A percentile compares a stretch with the other conserved stretches of the same genome.
Evolutionary conservation across 2,797 vertebrate species (phyloP).

Genomic region (Sarcophilus harrisii): DNA sequence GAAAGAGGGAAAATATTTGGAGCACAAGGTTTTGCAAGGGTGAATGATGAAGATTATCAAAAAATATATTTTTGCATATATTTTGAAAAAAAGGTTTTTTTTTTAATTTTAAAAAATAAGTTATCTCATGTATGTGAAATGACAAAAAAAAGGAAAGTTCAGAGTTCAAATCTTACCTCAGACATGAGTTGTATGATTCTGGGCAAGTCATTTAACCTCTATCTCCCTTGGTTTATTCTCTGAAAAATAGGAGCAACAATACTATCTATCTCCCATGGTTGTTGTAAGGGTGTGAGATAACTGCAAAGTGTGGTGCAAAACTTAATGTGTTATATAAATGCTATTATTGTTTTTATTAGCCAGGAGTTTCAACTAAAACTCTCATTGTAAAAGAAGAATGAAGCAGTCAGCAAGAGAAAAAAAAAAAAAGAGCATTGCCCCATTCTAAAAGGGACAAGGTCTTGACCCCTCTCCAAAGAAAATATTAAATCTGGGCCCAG

Average conservation of each 20-base stretch:
- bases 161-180: background rate
- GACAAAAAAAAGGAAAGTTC: background rate
- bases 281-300: background rate
- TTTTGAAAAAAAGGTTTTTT: too few relatives aligned
- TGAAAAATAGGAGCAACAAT: background rate
- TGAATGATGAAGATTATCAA: too few relatives aligned
- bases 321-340: background rate
- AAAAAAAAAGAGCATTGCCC: slow-evolving; percentile 35
- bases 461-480: slow-evolving; percentile 61
- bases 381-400: slow-evolving; percentile 50
- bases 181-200: background rate
- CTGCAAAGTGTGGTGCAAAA: background rate
- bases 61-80: too few relatives aligned
- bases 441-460: slow-evolving; percentile 47
- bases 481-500: slow-evolving; percentile 66
- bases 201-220: background rate
- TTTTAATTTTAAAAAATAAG: too few relatives aligned
- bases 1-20: too few relatives aligned
- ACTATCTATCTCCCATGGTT: background rate
- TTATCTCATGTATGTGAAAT: too few relatives aligned
- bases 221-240: background rate
- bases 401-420: slow-evolving; percentile 44
- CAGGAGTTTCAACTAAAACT: slow-evolving; percentile 50
- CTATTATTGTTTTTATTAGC: slow-evolving; percentile 13
- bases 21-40: too few relatives aligned